A percentile compares a stretch with the other conserved stretches of the same genome.
Conservation (phyloP, 2,797 vertebrate species). For the Ataeniobius toweri region DNA sequence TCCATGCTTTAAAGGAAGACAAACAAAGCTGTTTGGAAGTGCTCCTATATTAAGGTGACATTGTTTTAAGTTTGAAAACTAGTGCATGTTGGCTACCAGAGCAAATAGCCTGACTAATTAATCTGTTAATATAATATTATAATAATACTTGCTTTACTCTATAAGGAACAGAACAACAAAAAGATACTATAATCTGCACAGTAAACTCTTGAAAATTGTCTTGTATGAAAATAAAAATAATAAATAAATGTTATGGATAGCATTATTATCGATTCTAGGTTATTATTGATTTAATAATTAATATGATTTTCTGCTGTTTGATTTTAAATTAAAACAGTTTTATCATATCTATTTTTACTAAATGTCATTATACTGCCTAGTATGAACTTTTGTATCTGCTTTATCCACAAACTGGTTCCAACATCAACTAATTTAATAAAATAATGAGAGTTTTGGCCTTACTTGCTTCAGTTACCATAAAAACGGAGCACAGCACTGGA, state of each 20-base stretch:
- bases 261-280: neutral
- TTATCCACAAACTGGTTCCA: neutral
- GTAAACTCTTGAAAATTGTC: neutral
- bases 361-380: neutral
- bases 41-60: neutral
- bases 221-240: neutral
- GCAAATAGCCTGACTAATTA: neutral
- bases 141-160: neutral
- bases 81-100: neutral
- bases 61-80: neutral
- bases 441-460: slow-evolving; percentile 43
- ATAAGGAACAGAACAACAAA: neutral
- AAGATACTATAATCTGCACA: too few species aligned
- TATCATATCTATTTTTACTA: neutral
- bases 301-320: neutral
- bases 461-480: slow-evolving; percentile 77
- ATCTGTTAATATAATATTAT: neutral
- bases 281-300: neutral
- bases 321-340: neutral
- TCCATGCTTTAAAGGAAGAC: neutral
- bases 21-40: neutral
- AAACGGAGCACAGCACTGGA: slow-evolving; percentile 66
- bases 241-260: neutral
- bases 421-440: neutral
- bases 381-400: neutral